Evolutionary conservation across 2,113 vertebrate species (phyloP).

Genomic region (Zingel zingel): DNA sequence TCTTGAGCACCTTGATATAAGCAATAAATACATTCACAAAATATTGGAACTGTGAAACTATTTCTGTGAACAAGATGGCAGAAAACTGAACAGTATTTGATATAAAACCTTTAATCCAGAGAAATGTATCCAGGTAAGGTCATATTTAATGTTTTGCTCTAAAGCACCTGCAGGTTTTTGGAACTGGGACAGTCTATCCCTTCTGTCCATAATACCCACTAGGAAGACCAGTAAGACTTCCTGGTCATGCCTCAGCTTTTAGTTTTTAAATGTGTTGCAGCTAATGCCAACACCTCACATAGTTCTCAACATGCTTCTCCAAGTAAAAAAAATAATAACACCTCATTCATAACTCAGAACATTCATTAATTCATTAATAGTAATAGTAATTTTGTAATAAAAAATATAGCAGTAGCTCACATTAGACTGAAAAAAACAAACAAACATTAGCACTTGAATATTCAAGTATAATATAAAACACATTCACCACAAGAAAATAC

Average conservation of each 20-base stretch:
- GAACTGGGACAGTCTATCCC: background rate
- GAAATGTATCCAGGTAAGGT: background rate
- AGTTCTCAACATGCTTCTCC: conserved; percentile 4
- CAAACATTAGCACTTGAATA: conserved; percentile 64
- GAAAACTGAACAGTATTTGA: background rate
- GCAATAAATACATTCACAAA: conserved; percentile 78
- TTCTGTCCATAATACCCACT: background rate
- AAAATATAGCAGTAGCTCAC: conserved; percentile 41
- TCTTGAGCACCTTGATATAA: conserved; percentile 39
- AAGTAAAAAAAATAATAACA: conserved; percentile 10
- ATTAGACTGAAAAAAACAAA: conserved; percentile 29
- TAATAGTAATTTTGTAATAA: conserved; percentile 19
- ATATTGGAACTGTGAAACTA: background rate
- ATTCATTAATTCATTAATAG: conserved; percentile 36
- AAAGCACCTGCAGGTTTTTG: background rate
- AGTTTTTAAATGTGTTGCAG: background rate
- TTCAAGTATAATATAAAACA: conserved; percentile 73
- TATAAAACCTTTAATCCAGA: background rate
- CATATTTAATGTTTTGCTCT: background rate
- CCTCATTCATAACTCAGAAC: conserved; percentile 19
- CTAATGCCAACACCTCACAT: background rate
- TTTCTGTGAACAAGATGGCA: background rate
- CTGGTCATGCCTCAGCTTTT: background rate
- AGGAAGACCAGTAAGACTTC: conserved; percentile 7
- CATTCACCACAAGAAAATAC: conserved; percentile 30